Evolutionary conservation across 2,888 invertebrate species (phyloP).

Genomic region (Drosophila anceps): DNA sequence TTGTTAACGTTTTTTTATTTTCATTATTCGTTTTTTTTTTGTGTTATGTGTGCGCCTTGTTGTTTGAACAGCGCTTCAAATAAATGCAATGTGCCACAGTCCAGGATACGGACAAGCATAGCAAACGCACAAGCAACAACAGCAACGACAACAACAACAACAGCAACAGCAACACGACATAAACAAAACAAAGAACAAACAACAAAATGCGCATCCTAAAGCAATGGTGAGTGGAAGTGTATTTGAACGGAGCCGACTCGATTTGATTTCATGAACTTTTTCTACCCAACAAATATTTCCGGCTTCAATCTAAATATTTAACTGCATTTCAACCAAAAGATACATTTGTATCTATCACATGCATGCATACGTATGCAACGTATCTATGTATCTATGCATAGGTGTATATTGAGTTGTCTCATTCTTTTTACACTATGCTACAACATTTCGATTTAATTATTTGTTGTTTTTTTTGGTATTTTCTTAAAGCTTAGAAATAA

Average conservation of each 20-base stretch:
- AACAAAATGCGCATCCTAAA: conserved; percentile 82
- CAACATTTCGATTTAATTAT: not conserved
- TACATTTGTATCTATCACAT: not conserved
- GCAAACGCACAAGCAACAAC: conserved; percentile 9
- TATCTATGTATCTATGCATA: not conserved
- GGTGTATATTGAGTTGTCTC: not conserved
- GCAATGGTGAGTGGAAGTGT: conserved; percentile 77
- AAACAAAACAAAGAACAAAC: conserved; percentile 13
- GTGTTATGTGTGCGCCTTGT: conserved; percentile 17
- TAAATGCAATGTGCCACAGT: conserved; percentile 45
- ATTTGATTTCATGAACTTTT: not conserved
- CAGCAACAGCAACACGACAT: conserved; percentile 19
- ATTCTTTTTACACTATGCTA: not conserved
- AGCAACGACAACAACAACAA: no score
- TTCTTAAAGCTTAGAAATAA: no score
- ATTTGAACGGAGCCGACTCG: not conserved
- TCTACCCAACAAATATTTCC: not conserved
- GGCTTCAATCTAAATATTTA: not conserved
- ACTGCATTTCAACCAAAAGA: not conserved
- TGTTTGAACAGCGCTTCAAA: conserved; percentile 33
- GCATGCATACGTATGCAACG: not conserved
- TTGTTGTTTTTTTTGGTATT: no score
- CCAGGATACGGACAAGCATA: conserved; percentile 26
- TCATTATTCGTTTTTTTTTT: not conserved
- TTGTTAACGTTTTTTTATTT: conserved; percentile 10